phyloP scores from a whole-genome alignment of 30 jellyfish, hydroid and myxozoan species.

The Hydractinia symbiolongicarpus region DNA sequence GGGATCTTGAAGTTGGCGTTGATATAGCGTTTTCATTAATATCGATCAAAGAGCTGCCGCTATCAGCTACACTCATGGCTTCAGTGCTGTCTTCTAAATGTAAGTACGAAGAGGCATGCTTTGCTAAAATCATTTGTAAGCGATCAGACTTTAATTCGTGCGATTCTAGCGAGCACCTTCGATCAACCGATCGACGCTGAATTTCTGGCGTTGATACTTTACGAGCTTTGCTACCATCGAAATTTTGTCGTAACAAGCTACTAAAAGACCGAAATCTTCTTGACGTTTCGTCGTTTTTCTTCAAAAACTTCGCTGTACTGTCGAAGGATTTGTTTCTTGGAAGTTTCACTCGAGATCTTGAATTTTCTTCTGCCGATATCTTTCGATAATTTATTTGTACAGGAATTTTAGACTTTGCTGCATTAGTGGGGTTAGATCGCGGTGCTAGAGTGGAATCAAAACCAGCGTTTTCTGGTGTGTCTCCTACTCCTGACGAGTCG shows the following conservation, averaged over 20 bases:
- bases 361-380: too few relatives aligned
- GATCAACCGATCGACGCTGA: not conserved
- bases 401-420: too few relatives aligned
- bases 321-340: too few relatives aligned
- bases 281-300: not conserved
- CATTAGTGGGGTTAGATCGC: too few relatives aligned
- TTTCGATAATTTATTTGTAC: too few relatives aligned
- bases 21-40: not conserved
- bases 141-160: not conserved
- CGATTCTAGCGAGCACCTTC: not conserved
- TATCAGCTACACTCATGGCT: not conserved
- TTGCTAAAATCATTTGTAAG: not conserved
- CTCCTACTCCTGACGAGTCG: too few relatives aligned
- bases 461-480: too few relatives aligned
- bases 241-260: constrained; percentile 4
- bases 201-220: constrained; percentile 5
- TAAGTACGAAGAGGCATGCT: not conserved
- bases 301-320: too few relatives aligned
- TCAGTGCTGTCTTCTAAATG: not conserved
- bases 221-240: not conserved
- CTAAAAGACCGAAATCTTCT: constrained; percentile 5
- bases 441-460: too few relatives aligned
- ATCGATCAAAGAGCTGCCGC: not conserved
- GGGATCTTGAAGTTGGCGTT: not conserved
- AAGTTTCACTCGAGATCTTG: too few relatives aligned